phyloP scores from a whole-genome alignment of 2,888 invertebrate species.

The Erebia ligea region DNA sequence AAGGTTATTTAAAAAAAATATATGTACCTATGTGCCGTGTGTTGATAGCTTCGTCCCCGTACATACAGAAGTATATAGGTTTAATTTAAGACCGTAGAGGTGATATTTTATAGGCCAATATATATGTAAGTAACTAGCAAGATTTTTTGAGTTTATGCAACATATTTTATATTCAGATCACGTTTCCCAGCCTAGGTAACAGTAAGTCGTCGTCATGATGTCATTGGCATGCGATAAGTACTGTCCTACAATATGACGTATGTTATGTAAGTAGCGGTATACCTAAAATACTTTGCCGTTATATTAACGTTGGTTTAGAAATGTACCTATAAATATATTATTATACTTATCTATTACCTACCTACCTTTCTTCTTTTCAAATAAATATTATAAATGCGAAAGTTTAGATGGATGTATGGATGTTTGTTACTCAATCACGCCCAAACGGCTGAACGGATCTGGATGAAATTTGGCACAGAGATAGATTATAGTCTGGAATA shows the following conservation, averaged over 20 bases:
- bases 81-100: slow-evolving; percentile 18
- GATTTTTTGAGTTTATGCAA: slow-evolving; percentile 26
- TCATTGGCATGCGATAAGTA: slow-evolving; percentile 73
- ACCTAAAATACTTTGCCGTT: slow-evolving; percentile 36
- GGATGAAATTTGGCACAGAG: no score
- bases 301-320: slow-evolving; percentile 18
- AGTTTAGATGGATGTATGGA: no score
- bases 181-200: slow-evolving; percentile 69
- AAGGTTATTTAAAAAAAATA: slow-evolving; percentile 6
- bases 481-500: no score
- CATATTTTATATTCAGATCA: slow-evolving; percentile 60
- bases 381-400: no score
- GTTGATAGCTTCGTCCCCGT: background rate
- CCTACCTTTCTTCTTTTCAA: no score
- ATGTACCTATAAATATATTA: background rate
- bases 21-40: background rate
- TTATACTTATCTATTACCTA: no score
- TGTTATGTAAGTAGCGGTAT: slow-evolving; percentile 57
- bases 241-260: slow-evolving; percentile 59
- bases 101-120: slow-evolving; percentile 18
- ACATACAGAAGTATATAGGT: background rate
- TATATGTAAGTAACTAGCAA: slow-evolving; percentile 12
- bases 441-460: no score
- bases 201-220: slow-evolving; percentile 74
- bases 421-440: no score